phyloP scores from a whole-genome alignment of 2,888 invertebrate species.

The Drosophila rubida region DNA sequence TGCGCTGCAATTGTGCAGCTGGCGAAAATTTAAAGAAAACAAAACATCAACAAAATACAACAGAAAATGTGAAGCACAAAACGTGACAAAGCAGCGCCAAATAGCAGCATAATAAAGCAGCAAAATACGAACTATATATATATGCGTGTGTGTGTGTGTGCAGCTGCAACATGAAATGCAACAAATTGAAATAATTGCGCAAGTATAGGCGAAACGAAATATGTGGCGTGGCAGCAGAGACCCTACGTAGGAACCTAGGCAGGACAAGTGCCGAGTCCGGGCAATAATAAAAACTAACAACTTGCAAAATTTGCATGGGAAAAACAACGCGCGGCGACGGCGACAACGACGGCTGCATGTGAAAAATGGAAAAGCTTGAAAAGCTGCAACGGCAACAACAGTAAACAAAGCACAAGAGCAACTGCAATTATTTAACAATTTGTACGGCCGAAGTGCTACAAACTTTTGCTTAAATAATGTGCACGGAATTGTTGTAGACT shows the following conservation, averaged over 20 bases:
- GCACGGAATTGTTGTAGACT: slow-evolving; percentile 35
- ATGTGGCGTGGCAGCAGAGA: slow-evolving; percentile 10
- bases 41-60: slow-evolving; percentile 23
- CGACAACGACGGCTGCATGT: slow-evolving; percentile 36
- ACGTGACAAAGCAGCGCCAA: slow-evolving; percentile 45
- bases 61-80: slow-evolving; percentile 29
- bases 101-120: slow-evolving; percentile 15
- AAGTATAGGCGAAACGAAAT: slow-evolving; percentile 5
- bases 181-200: slow-evolving; percentile 32
- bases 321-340: slow-evolving; percentile 45
- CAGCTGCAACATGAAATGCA: slow-evolving; percentile 15
- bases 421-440: slow-evolving; percentile 77
- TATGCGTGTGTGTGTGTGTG: too few relatives aligned
- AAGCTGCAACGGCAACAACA: slow-evolving; percentile 16
- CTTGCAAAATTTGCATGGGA: slow-evolving; percentile 37
- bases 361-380: slow-evolving; percentile 54
- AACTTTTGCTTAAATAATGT: slow-evolving; percentile 59
- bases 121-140: slow-evolving; percentile 7
- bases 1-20: slow-evolving; percentile 9
- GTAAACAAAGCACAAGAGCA: slow-evolving; percentile 45
- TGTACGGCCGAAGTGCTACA: slow-evolving; percentile 67
- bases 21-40: slow-evolving; percentile 38
- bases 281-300: slow-evolving; percentile 35
- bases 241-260: background rate
- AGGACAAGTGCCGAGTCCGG: slow-evolving; percentile 1